Conservation (phyloP, 2,888 invertebrate genomes). For the Andricus quercusramuli region DNA sequence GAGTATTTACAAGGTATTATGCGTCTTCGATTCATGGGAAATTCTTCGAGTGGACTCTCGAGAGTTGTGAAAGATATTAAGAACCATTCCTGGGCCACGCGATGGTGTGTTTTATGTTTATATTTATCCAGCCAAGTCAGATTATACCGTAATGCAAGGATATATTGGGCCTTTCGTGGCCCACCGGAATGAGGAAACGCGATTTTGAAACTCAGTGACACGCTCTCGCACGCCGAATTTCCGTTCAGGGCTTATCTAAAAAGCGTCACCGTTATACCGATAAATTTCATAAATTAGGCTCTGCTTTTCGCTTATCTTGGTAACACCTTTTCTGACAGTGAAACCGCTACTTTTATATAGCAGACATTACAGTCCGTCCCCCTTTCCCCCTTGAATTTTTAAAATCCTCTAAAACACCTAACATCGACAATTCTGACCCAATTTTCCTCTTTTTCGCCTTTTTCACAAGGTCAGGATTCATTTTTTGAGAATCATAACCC, state of each 20-base stretch:
- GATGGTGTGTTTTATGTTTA: constrained; percentile 21
- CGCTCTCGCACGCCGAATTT: constrained; percentile 24
- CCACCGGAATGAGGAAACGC: constrained; percentile 30
- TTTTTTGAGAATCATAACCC: too few species aligned
- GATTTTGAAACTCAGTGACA: constrained; percentile 30
- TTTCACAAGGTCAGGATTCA: too few species aligned
- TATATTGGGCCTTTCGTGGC: neutral
- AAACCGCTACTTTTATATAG: neutral
- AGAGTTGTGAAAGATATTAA: constrained; percentile 41
- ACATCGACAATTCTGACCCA: too few species aligned
- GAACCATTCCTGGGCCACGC: neutral
- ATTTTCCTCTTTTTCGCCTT: too few species aligned
- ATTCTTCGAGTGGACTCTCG: constrained; percentile 45
- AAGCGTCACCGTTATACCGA: constrained; percentile 31
- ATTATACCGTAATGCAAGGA: constrained; percentile 14
- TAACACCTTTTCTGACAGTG: constrained; percentile 10
- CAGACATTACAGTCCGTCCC: too few species aligned
- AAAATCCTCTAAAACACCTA: too few species aligned
- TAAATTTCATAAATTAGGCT: constrained; percentile 23
- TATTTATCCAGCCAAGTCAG: constrained; percentile 6
- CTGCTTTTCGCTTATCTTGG: constrained; percentile 25
- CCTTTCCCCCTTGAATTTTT: too few species aligned
- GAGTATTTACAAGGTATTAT: constrained; percentile 62
- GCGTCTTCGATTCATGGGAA: constrained; percentile 49
- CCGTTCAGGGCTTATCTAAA: constrained; percentile 27